Evolutionary conservation across 2,797 vertebrate genomes (phyloP).

Genomic region (Phoebastria nigripes): DNA sequence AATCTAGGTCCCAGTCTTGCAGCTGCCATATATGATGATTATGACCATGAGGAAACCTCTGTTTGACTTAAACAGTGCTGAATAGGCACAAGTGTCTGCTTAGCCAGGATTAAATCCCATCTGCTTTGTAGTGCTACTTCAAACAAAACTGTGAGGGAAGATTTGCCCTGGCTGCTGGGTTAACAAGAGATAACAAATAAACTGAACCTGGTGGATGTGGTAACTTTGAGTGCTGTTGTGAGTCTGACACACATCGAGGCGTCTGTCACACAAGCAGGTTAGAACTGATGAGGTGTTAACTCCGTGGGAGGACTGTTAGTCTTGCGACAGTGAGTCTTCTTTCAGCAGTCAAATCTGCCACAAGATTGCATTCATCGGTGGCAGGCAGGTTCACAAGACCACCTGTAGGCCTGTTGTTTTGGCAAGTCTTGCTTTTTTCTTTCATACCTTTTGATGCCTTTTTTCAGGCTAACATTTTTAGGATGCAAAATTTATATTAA

Average conservation of each 20-base stretch:
- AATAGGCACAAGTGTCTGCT: background rate
- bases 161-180: background rate
- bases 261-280: background rate
- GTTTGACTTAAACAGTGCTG: background rate
- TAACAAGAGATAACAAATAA: background rate
- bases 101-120: accelerated
- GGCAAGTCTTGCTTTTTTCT: background rate
- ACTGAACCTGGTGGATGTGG: background rate
- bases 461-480: background rate
- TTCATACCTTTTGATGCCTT: background rate
- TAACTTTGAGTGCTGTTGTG: accelerated
- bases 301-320: background rate
- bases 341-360: background rate
- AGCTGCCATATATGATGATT: background rate
- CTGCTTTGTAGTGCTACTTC: background rate
- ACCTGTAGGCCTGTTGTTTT: background rate
- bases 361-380: accelerated
- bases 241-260: background rate
- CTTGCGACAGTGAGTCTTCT: accelerated
- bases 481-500: background rate
- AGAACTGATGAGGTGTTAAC: accelerated
- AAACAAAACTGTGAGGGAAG: background rate
- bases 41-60: background rate
- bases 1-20: background rate
- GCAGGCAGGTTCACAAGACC: background rate